A percentile compares a stretch with the other conserved stretches of the same genome.
Evolutionary conservation across 1,140 invertebrate genomes (phyloP).

Genomic region (Nasonia vitripennis): DNA sequence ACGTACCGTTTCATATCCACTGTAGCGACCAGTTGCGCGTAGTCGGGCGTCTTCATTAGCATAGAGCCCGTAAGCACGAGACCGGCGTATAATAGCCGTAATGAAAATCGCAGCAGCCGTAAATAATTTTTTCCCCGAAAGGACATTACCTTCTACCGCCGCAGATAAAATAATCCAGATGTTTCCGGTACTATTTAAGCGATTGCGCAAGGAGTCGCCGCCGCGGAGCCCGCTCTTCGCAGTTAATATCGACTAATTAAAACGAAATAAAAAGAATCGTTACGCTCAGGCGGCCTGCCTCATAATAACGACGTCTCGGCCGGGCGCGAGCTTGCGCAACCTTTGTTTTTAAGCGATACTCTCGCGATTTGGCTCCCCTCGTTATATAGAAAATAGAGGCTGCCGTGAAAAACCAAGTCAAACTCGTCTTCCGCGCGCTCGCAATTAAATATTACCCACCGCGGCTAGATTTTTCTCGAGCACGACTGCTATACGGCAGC

Average conservation of each 20-base stretch:
- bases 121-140: not conserved
- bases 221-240: not conserved
- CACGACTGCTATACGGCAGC: not conserved
- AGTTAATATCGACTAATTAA: not conserved
- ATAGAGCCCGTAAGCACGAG: not conserved
- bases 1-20: not conserved
- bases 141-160: not conserved
- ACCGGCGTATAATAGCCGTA: not conserved
- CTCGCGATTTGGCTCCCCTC: too few relatives aligned
- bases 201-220: not conserved
- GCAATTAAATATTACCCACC: constrained; percentile 23
- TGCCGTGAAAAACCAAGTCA: not conserved
- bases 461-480: constrained; percentile 21
- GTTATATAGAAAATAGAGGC: not conserved
- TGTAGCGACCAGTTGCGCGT: too few relatives aligned
- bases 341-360: too few relatives aligned
- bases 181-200: not conserved
- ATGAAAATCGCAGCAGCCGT: not conserved
- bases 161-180: not conserved
- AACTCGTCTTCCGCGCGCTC: not conserved
- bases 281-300: not conserved
- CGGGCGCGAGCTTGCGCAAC: not conserved
- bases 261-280: not conserved
- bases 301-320: not conserved
- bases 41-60: not conserved